Evolutionary conservation across 2,113 vertebrate species (phyloP).

Genomic region (Paedocypris sp.): DNA sequence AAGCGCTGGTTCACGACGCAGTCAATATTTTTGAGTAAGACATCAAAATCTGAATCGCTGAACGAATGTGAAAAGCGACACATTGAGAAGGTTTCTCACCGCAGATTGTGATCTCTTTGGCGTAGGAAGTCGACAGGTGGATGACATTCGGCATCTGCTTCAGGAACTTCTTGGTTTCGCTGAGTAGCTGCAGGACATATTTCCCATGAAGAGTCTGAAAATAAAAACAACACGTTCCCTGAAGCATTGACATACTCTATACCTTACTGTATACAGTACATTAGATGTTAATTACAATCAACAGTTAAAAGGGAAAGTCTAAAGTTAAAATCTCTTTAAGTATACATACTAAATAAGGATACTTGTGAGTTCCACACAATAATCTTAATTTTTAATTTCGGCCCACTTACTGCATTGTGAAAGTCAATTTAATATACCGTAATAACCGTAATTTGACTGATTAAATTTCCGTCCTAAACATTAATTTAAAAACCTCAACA

Average conservation of each 20-base stretch:
- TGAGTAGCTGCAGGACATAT: conserved; percentile 79
- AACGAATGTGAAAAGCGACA: background rate
- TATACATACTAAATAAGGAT: no score
- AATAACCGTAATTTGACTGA: no score
- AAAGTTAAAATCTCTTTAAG: no score
- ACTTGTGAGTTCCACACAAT: no score
- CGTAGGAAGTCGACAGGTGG: conserved; percentile 70
- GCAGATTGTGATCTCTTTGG: conserved; percentile 80
- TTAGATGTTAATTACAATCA: no score
- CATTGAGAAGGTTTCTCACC: conserved; percentile 61
- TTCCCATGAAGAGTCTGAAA: conserved; percentile 77
- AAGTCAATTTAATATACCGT: no score
- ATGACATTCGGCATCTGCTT: conserved; percentile 82
- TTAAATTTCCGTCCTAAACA: no score
- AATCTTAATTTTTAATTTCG: no score
- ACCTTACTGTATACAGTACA: background rate
- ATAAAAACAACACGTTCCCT: no score
- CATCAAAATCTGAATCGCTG: background rate
- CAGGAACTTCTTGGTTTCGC: conserved; percentile 76
- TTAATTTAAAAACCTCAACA: no score
- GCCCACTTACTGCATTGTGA: no score
- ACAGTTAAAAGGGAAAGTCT: no score
- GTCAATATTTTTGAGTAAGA: background rate
- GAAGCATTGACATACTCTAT: background rate
- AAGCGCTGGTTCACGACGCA: conserved; percentile 13